A percentile compares a stretch with the other conserved stretches of the same genome.
phyloP scores from a whole-genome alignment of 2,888 invertebrate species.

The Agrotis exclamationis region DNA sequence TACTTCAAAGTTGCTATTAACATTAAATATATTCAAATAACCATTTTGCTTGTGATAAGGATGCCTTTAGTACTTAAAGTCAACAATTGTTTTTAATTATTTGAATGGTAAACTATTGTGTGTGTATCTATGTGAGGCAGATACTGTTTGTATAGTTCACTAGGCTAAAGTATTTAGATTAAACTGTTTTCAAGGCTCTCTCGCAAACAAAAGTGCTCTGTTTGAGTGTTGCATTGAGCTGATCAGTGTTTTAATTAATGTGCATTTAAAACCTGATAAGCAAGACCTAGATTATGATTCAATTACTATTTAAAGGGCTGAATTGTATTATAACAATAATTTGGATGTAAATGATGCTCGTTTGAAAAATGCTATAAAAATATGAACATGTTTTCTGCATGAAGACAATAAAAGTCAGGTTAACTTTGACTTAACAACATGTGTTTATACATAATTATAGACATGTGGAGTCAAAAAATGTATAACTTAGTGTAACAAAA shows the following conservation, averaged over 20 bases:
- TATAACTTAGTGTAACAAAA: neutral
- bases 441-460: neutral
- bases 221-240: constrained; percentile 7
- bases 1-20: constrained; percentile 62
- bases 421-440: neutral
- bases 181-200: constrained; percentile 44
- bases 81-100: constrained; percentile 37
- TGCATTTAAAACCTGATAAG: neutral
- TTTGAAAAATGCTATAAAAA: neutral
- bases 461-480: neutral
- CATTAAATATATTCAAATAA: constrained; percentile 62
- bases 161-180: constrained; percentile 44
- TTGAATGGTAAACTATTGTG: constrained; percentile 39
- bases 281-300: neutral
- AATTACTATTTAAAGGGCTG: constrained; percentile 1
- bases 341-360: neutral
- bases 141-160: constrained; percentile 42
- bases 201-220: constrained; percentile 15
- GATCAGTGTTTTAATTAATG: neutral
- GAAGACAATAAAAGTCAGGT: neutral
- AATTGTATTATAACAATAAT: constrained; percentile 3
- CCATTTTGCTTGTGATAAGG: constrained; percentile 59
- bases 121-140: constrained; percentile 37
- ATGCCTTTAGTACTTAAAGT: constrained; percentile 39
- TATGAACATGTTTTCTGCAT: neutral